phyloP scores from a whole-genome alignment of 2,113 vertebrate genomes.

The Lonchura striata region DNA sequence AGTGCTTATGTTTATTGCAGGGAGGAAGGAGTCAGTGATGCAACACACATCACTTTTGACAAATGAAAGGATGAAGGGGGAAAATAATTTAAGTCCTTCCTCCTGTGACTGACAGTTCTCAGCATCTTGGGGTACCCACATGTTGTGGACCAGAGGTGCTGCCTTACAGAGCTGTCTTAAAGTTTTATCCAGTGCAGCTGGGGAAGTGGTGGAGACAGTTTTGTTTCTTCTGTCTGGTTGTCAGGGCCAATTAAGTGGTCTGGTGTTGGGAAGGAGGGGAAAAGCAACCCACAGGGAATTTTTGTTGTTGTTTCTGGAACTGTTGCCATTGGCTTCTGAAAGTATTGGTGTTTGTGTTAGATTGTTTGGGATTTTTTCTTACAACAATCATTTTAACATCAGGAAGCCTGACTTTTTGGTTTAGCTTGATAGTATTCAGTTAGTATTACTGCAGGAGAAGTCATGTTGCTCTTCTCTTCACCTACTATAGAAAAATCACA shows the following conservation, averaged over 20 bases:
- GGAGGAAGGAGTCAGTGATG: background rate
- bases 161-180: background rate
- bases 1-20: background rate
- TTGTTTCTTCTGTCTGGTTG: background rate
- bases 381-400: background rate
- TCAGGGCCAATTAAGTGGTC: background rate
- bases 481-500: background rate
- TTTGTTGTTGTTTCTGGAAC: background rate
- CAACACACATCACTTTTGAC: background rate
- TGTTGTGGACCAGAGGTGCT: background rate
- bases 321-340: background rate
- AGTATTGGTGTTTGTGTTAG: background rate
- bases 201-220: background rate
- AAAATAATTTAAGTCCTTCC: background rate
- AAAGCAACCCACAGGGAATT: background rate
- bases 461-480: background rate
- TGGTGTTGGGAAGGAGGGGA: background rate
- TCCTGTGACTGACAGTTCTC: background rate
- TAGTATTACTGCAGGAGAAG: background rate
- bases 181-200: background rate
- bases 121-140: rapidly evolving
- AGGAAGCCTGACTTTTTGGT: background rate
- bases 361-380: background rate
- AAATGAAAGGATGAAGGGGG: background rate
- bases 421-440: background rate